Conservation (phyloP, 2,888 invertebrate genomes). For the Eurytoma adleriae region DNA sequence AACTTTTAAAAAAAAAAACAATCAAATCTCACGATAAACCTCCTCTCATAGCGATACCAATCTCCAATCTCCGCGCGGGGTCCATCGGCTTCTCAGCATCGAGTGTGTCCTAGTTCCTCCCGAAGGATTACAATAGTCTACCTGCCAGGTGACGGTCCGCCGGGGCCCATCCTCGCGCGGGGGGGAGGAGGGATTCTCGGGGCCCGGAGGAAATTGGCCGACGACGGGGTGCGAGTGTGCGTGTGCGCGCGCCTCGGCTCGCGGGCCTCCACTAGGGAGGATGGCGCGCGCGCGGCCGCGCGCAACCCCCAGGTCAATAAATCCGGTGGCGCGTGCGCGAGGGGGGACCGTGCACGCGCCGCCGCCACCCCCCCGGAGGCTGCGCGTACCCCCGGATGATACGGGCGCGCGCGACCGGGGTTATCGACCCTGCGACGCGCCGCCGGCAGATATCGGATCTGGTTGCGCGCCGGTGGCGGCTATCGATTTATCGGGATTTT, state of each 20-base stretch:
- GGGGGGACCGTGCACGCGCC: not conserved
- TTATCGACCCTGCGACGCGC: conserved; percentile 19
- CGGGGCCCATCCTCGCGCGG: too few relatives aligned
- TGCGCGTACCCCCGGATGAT: not conserved
- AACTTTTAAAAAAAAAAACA: too few relatives aligned
- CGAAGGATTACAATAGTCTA: too few relatives aligned
- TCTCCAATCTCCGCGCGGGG: too few relatives aligned
- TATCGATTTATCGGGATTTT: too few relatives aligned
- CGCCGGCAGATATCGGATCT: not conserved
- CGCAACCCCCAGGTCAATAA: conserved; percentile 44
- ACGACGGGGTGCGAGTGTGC: not conserved
- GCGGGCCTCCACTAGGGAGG: not conserved
- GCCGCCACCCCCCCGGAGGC: conserved; percentile 12
- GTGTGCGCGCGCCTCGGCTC: not conserved
- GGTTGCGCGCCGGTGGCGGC: too few relatives aligned
- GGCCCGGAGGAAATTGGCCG: not conserved
- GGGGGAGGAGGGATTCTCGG: too few relatives aligned
- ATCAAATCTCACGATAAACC: too few relatives aligned
- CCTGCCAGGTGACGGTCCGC: too few relatives aligned
- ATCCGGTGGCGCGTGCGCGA: conserved; percentile 29
- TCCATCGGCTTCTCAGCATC: too few relatives aligned
- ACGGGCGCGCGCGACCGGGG: not conserved
- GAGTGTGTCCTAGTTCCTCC: too few relatives aligned
- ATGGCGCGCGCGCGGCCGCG: conserved; percentile 2
- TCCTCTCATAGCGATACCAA: too few relatives aligned